A percentile compares a stretch with the other conserved stretches of the same genome.
Conservation (phyloP, 2,888 invertebrate species). For the Eilema griseolum region DNA sequence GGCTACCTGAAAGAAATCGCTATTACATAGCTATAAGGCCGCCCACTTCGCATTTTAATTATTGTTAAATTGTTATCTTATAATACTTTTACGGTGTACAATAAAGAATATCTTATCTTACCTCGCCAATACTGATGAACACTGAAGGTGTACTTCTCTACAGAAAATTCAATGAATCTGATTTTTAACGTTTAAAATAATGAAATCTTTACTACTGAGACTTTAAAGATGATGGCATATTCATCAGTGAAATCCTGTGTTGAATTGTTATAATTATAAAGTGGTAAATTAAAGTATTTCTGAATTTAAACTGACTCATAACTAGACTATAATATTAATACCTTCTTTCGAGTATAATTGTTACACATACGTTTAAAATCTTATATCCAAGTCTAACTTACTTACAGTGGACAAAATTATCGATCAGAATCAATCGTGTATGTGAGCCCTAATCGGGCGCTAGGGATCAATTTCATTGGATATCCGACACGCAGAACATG, state of each 20-base stretch:
- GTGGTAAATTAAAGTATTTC: neutral
- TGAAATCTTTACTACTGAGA: too few species aligned
- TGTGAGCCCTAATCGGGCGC: constrained; percentile 19
- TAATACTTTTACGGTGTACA: too few species aligned
- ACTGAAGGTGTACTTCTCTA: too few species aligned
- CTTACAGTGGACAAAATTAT: neutral
- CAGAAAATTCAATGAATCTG: too few species aligned
- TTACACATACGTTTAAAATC: neutral
- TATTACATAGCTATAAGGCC: too few species aligned
- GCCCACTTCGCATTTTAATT: too few species aligned
- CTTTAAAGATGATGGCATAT: too few species aligned
- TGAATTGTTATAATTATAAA: neutral
- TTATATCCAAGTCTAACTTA: neutral
- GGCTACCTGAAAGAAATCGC: too few species aligned
- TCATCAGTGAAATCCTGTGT: neutral
- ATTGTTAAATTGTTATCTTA: too few species aligned
- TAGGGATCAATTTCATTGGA: constrained; percentile 23
- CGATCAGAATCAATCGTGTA: neutral
- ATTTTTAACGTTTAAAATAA: too few species aligned
- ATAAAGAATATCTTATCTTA: too few species aligned
- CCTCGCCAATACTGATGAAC: too few species aligned
- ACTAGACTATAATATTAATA: neutral
- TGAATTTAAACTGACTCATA: neutral
- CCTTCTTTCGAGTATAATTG: neutral
- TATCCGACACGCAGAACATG: constrained; percentile 19